Percentiles rank a stretch among this genome's conserved stretches.
Conservation (phyloP, 2,888 invertebrate genomes). For the Gisinianus flammeolus region DNA sequence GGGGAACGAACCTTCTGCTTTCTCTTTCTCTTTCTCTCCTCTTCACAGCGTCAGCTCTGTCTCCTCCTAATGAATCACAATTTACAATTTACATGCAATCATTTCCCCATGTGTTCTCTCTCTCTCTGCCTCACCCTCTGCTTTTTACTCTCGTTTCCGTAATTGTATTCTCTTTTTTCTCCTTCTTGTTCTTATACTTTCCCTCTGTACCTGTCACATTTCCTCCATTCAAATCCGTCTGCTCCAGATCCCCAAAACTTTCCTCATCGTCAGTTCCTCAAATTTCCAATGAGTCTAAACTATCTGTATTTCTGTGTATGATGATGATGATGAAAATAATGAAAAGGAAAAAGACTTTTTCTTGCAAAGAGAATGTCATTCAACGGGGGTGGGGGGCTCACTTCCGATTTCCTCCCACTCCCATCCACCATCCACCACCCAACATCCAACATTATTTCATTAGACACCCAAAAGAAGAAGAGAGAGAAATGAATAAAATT, state of each 20-base stretch:
- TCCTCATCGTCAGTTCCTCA: no score
- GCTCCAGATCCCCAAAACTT: background rate
- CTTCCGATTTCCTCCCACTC: no score
- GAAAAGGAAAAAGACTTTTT: no score
- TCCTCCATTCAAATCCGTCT: background rate
- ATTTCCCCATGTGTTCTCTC: background rate
- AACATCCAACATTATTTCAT: no score
- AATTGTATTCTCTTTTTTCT: background rate
- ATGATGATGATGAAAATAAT: no score
- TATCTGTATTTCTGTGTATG: no score
- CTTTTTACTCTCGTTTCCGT: background rate
- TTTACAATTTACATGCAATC: background rate
- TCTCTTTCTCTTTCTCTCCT: background rate
- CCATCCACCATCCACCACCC: no score
- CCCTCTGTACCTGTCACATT: background rate
- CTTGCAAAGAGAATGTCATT: no score
- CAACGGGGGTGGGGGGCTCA: no score
- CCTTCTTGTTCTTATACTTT: background rate
- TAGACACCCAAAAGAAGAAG: no score
- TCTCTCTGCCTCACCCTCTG: background rate
- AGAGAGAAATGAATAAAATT: no score
- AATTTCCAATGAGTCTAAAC: no score
- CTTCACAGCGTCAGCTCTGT: background rate
- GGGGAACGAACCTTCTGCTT: background rate
- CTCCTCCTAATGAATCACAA: constrained; percentile 6